Evolutionary conservation across 2,888 invertebrate species (phyloP).

Genomic region (Drosophila algonquin): DNA sequence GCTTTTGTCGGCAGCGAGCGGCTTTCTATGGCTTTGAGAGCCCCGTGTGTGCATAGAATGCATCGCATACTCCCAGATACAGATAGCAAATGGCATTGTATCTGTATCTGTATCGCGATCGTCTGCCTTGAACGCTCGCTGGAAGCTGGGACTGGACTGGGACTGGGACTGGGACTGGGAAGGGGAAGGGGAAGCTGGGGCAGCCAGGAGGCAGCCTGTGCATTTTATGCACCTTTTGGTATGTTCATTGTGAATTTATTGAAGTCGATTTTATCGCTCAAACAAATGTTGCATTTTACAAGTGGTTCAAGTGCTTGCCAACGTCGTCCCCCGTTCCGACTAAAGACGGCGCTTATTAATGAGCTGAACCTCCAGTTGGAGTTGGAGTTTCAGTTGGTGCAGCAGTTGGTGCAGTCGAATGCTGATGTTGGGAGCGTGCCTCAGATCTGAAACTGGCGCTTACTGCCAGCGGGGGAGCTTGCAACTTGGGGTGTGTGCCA

Average conservation of each 20-base stretch:
- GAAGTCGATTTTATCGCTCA: slow-evolving; percentile 82
- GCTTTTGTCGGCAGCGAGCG: slow-evolving; percentile 33
- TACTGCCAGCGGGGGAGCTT: slow-evolving; percentile 19
- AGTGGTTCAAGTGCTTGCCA: slow-evolving; percentile 77
- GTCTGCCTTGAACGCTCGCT: slow-evolving; percentile 41
- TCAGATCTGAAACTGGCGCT: neutral
- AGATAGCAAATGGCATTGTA: slow-evolving; percentile 53
- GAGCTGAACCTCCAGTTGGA: slow-evolving; percentile 48
- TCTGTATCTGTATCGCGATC: slow-evolving; percentile 59
- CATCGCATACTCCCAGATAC: slow-evolving; percentile 63
- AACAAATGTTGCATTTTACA: slow-evolving; percentile 82
- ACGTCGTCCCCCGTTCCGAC: slow-evolving; percentile 43
- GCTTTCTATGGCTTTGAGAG: slow-evolving; percentile 1
- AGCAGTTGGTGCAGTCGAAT: slow-evolving; percentile 22
- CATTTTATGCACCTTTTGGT: slow-evolving; percentile 75
- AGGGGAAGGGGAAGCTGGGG: neutral
- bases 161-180: neutral
- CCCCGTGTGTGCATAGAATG: slow-evolving; percentile 50
- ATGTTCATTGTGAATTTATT: slow-evolving; percentile 83
- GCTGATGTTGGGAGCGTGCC: neutral
- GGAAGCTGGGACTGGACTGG: slow-evolving; percentile 26
- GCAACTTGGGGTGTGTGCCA: slow-evolving; percentile 25
- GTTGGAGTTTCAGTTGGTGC: slow-evolving; percentile 36
- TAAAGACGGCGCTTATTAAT: slow-evolving; percentile 79
- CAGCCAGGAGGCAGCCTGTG: neutral